phyloP scores from a whole-genome alignment of 2,888 invertebrate genomes.

The Rapana venosa region DNA sequence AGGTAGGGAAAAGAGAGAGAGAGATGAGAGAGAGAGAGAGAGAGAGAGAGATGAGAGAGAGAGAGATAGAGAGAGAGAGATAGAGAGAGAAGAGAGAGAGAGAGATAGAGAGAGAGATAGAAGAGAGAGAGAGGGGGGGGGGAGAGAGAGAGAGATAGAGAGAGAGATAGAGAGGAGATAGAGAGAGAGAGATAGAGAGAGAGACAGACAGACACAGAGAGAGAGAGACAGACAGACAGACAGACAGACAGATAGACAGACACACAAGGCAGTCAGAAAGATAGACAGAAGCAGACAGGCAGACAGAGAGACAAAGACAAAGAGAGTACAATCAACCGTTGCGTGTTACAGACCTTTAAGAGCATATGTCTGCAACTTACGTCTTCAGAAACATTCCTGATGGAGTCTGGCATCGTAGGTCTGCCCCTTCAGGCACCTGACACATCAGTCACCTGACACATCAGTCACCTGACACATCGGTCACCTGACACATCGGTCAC shows the following conservation, averaged over 20 bases:
- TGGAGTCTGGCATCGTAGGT: no score
- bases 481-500: no score
- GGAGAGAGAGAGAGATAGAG: not conserved
- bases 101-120: not conserved
- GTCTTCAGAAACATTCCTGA: no score
- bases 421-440: no score
- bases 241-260: no score
- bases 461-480: no score
- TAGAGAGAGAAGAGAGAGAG: no score
- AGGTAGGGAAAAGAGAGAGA: not conserved
- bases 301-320: not conserved
- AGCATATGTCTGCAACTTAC: no score
- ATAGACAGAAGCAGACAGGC: slow-evolving; percentile 5
- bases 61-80: no score
- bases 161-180: not conserved
- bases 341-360: not conserved
- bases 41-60: not conserved
- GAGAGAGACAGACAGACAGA: not conserved
- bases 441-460: no score
- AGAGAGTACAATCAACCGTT: not conserved
- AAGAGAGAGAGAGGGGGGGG: not conserved
- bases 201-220: no score
- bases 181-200: not conserved
- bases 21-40: not conserved
- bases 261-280: not conserved